Evolutionary conservation across 2,888 invertebrate species (phyloP).

Genomic region (Mythimna vitellina): DNA sequence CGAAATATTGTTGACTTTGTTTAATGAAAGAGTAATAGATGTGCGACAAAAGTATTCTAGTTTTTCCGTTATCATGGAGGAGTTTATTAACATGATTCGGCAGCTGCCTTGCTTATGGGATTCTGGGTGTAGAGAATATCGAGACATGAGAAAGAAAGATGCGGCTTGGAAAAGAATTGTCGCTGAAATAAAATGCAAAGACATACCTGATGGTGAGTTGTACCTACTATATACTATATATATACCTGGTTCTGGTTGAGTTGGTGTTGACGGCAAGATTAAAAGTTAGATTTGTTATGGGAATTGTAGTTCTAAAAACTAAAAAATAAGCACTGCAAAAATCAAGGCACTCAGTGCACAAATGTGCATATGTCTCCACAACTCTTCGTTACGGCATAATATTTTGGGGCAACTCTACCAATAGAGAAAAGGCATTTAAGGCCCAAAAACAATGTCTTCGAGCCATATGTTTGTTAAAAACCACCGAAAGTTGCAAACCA

Average conservation of each 20-base stretch:
- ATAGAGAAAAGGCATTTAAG: no score
- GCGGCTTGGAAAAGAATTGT: constrained; percentile 63
- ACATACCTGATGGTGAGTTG: constrained; percentile 61
- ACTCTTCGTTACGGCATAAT: no score
- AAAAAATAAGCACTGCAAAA: neutral
- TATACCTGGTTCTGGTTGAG: neutral
- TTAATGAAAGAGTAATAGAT: neutral
- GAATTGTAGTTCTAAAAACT: neutral
- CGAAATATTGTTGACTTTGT: constrained; percentile 5
- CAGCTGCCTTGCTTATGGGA: constrained; percentile 65
- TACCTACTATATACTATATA: neutral
- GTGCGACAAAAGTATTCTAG: neutral
- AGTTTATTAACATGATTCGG: constrained; percentile 60
- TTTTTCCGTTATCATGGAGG: constrained; percentile 47
- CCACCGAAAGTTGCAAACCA: no score
- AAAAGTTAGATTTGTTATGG: neutral
- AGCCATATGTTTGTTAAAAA: no score
- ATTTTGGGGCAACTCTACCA: no score
- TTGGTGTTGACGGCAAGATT: neutral
- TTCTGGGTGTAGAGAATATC: constrained; percentile 59
- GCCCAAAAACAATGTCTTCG: no score
- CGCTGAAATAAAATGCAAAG: constrained; percentile 58
- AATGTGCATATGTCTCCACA: no score
- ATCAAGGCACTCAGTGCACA: no score
- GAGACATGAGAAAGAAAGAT: constrained; percentile 62